Evolutionary conservation across 1,140 invertebrate species (phyloP), one percentile per base, ranked within the genome.

Genomic region (Euwallacea fornicatus): DNA sequence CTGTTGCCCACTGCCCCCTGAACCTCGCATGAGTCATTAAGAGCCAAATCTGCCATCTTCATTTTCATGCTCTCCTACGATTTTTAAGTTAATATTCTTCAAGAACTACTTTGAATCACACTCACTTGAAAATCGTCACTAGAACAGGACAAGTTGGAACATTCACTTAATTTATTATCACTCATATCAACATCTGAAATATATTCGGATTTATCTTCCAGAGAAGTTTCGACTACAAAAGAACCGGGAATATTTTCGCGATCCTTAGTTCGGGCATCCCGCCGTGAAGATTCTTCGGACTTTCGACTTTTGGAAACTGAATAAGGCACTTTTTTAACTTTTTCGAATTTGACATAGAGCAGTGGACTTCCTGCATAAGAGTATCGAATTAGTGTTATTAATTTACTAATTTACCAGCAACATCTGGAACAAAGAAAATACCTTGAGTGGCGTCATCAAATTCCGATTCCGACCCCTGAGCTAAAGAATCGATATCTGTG

Each of bases 231-330:
- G 77, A 84, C 85, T 74, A 83, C 85, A 79, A 85, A 86, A 72
- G 85, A 86, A 81, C 85, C 86, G 64, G 84, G 85, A 77, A 85
- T 86, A 55, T 71, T 53, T 11, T 21, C 58, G 6, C 46, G 9
- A 11, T 50, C 46, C 16, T 50, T 53, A n/a, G 21, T 13, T 2
- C n/a, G 7, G 55, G 55, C 55, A 33, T 75, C 83, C 82, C 84
- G 80, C 85, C 83, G 42, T 56, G 44, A 53, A 87, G 85, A 78
- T 89, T 87, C 79, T 88, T 88, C 6, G 87, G 88, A 56, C 16
- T 76, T 86, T 87, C 55, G 86, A 78, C 86, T 88, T 56, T 56
- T 56, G 54, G 16, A 16, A 9, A 13, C 11, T 16, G 84, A 11
- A 66, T 72, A 75, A 75, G 71, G 74, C 71, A 74, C 70, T 62